Evolutionary conservation across 2,113 vertebrate genomes (phyloP), one percentile per base, ranked within the genome.

Genomic region (Thomomys bottae): DNA sequence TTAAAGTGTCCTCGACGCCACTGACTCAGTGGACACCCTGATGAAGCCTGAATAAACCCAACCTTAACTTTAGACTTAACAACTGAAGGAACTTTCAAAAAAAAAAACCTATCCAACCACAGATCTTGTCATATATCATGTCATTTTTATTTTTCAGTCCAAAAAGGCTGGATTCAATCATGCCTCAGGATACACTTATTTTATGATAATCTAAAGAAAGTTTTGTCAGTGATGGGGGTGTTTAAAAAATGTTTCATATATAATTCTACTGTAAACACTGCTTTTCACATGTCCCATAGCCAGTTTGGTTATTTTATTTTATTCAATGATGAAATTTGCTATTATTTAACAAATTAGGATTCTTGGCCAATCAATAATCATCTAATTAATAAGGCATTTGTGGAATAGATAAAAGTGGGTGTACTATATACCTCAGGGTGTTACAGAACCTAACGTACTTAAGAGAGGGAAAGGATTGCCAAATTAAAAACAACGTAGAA

Each of bases 291-390:
- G 34, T 34, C 68, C 59, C 73, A 8, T 36, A 87, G 64, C 21
- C 32, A 67, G 36, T 54, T 54, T 54, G 14, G 49, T 54, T 54
- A 4, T 54, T 72, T 77, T 59, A 81, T 24, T 92, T 93, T n/a
- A 92, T 10, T 84, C 40, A 96, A 92, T 91, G 63, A 82, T 6
- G 54, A 59, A n/a, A 87, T 88, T 88, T 83, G 83, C 57, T 23
- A 92, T 59, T 84, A 83, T 76, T 36, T 59, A 89, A 93, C 59
- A 91, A 93, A 70, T 84, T 81, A 64, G 66, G 59, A 75, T 87
- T 87, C 61, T 80, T 83, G 89, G 76, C 63, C 90, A 94, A 94
- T 87, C 0, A 12, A n/a, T 5, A 57, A 78, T 36, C 28, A 45
- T 30, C 76, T 80, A 49, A 90, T 45, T 77, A 84, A 54, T 26